These are phyloP conservation scores for Meiosimyza decipiens DNA, from an alignment of 2,888 invertebrate species.

Conservation along the genomic window DNA sequence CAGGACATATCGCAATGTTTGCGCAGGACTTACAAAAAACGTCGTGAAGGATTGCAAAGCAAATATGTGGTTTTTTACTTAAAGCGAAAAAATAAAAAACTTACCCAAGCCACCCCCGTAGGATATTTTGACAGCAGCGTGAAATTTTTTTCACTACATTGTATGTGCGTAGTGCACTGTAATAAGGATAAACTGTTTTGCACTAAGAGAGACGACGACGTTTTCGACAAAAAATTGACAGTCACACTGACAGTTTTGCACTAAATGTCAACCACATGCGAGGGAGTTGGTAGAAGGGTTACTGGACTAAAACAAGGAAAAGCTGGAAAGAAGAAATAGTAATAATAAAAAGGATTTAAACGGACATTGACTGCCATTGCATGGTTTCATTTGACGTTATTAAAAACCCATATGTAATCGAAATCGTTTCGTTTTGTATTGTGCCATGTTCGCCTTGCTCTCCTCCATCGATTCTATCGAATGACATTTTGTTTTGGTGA, in stretches of 20 bases:
- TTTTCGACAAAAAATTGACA: slow-evolving; percentile 28
- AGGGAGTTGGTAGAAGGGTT: too few species aligned
- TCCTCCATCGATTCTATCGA: too few species aligned
- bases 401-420: slow-evolving; percentile 35
- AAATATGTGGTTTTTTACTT: slow-evolving; percentile 35
- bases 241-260: slow-evolving; percentile 12
- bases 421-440: slow-evolving; percentile 15
- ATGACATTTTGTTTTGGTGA: slow-evolving; percentile 9
- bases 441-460: neutral
- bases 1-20: slow-evolving; percentile 33
- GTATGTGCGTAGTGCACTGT: slow-evolving; percentile 18
- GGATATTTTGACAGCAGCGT: slow-evolving; percentile 37
- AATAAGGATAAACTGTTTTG: slow-evolving; percentile 31
- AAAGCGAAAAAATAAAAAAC: slow-evolving; percentile 4
- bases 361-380: slow-evolving; percentile 29
- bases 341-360: slow-evolving; percentile 11
- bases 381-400: slow-evolving; percentile 34
- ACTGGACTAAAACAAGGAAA: neutral
- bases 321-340: neutral
- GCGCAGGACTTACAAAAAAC: slow-evolving; percentile 30
- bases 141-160: slow-evolving; percentile 26
- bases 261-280: too few species aligned
- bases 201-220: slow-evolving; percentile 3
- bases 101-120: slow-evolving; percentile 31
- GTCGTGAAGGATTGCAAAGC: slow-evolving; percentile 22